Base-by-base conservation (phyloP, 2,113 vertebrate genomes). In the Varanus komodoensis region DNA sequence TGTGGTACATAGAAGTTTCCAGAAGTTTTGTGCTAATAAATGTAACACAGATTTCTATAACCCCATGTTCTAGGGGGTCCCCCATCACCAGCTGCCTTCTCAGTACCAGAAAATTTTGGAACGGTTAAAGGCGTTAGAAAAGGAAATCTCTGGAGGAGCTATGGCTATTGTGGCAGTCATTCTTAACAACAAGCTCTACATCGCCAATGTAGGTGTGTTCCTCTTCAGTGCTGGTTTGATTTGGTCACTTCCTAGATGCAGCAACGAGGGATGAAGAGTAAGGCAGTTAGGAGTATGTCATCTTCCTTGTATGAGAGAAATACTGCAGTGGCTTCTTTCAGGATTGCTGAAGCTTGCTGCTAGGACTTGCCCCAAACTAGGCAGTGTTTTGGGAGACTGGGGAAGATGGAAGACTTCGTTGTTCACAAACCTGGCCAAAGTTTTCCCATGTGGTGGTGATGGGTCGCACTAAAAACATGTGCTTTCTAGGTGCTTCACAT, bases 61-160 rank as follows among this genome's bases (percentile, higher is more conserved):
- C 89, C 89, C 87, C 95, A 91, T 88, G 25, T 94, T 92, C 11
- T 95, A 99, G 98, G 98, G 97, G 34, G 95, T 97, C 86, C 95
- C 97, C 21, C 98, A 98, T 92, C 98, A 98, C 92, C 98, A 98
- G 95, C 94, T 98, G 71, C 98, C 98, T 0, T 90, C 98, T 69
- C 98, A 99, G 96, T 98, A 93, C 82, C 99, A 99, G 97, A 99
- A 99, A 97, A 97, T 99, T 75, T 97, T 98, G 27, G 99, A 99
- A 89, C 97, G 98, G 69, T 94, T 99, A 93, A 98, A 98, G 93
- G 94, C 93, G 68, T 91, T 99, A 95, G 99, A 99, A 95, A 98
- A 98, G 97, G 99, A 99, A 94, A 98, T 98, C 91, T 98, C 98
- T 0, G 99, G 99, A 86, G 99, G 99, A 54, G 98, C 99, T 57